Base-by-base conservation (phyloP, 2,888 invertebrate genomes). In the Pristionchus entomophagus region DNA sequence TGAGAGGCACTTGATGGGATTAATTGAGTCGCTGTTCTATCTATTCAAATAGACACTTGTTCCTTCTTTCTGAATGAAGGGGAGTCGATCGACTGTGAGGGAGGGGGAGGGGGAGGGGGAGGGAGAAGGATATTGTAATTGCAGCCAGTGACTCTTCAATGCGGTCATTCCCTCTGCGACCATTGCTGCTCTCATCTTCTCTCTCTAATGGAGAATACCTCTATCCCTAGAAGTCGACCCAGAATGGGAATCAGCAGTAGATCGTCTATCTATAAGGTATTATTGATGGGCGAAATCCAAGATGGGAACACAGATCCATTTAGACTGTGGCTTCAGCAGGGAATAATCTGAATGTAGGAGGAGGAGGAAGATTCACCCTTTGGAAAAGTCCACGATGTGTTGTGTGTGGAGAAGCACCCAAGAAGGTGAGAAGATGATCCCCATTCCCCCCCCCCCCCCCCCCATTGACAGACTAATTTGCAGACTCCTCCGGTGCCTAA, bases 111-210 rank as follows among this genome's bases (percentile, higher is more conserved):
- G n/a, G n/a, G n/a, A n/a, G n/a, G n/a, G 8, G 45, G 45, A 45
- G 14, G 45, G 45, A 10, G 45, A 14, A 45, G 14, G 14, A 10
- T 6, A 29, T 56, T 51, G 3, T 19, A 38, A 14, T 84, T 65
- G 19, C 65, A 84, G 84, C 84, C 84, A 38, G 69, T 84, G 22
- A 84, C 84, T 35, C 73, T 84, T 2, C 84, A 69, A 84, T 84
- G 84, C 22, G 84, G 84, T 6, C 84, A 84, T n/a, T 69, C 69
- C 35, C 51, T 84, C 4, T 84, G 84, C 26, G 17, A 32, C 8
- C n/a, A n/a, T 22, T 84, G 84, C 51, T 69, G 51, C 19, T 8
- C 14, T 51, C 19, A 49, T 10, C 51, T 84, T 5, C 84, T 84
- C 32, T 65, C 84, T 49, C 45, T 2, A 29, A 38, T 73, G 35